Percentiles rank a stretch among this genome's conserved stretches.
These are phyloP conservation scores for Stercorarius parasiticus DNA, from an alignment of 2,113 vertebrate genomes.

Conservation along the genomic window DNA sequence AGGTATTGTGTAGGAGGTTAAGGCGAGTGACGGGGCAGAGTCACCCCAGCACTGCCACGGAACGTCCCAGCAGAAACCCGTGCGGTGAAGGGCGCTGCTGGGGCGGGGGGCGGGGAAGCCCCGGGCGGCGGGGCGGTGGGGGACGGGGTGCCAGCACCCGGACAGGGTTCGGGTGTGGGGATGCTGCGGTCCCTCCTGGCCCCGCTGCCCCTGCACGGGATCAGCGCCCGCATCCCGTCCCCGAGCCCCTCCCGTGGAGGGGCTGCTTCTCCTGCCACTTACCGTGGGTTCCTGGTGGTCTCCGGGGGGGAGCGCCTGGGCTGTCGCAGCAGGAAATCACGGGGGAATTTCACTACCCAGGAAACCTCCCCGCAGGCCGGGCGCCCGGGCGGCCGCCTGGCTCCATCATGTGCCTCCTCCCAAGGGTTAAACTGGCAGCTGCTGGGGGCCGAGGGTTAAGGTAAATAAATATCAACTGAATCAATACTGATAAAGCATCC, in stretches of 20 bases:
- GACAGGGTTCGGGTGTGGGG: accelerated
- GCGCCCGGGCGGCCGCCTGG: accelerated
- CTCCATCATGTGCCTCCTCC: accelerated
- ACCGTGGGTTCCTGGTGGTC: accelerated
- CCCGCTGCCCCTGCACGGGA: not conserved
- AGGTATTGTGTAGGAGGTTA: accelerated
- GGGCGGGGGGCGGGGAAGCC: not conserved
- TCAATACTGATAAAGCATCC: not conserved
- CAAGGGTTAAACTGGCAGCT: not conserved
- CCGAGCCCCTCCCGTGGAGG: not conserved
- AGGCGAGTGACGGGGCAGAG: not conserved
- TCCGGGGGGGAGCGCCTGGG: accelerated
- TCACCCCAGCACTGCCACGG: not conserved
- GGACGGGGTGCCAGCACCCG: no score
- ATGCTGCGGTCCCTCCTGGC: not conserved
- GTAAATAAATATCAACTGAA: not conserved
- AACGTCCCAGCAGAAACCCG: not conserved
- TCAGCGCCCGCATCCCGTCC: no score
- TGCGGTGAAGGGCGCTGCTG: not conserved
- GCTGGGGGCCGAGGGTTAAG: not conserved
- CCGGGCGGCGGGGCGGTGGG: not conserved
- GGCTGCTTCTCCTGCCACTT: not conserved
- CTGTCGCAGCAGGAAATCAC: not conserved
- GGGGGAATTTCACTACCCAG: not conserved
- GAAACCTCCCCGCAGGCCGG: not conserved